Base-by-base conservation (phyloP, 2,888 invertebrate genomes). In the Diarsia rubi region DNA sequence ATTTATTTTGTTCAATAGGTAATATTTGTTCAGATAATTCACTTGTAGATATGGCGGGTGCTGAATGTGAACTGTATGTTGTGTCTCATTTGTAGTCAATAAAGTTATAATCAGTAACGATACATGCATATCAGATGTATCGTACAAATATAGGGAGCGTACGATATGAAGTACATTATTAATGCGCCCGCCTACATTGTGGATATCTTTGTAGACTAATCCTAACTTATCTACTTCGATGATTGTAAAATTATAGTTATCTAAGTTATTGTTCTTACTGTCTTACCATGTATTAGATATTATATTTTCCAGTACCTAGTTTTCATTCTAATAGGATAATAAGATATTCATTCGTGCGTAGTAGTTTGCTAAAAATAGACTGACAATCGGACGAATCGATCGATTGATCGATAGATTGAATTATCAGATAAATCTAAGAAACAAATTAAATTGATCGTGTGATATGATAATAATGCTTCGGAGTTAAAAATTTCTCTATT, bases 201-300 rank as follows among this genome's bases (percentile, higher is more conserved):
- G 59, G 42, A 60, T 80, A 83, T 85, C 82, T 73, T 54, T 67
- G 45, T 78, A 67, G 68, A 76, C 78, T 86, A 84, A 84, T 84
- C 82, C 76, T 16, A 57, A 70, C 64, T 81, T 75, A 85, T 85
- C 85, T 73, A 42, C 52, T 37, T 16, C 42, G 37, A 52, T 67
- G 60, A 75, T 83, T 79, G 45, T 73, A 71, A 74, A 78, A 76
- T 69, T 47, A 62, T 49, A 31, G 49, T 78, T 66, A 69, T 72
- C 68, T 21, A n/a, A 65, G 21, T 47, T 31, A 45, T 66, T 21
- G 65, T 69, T 66, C 19, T 42, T 57, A 42, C 16, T 47, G 31
- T 24, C 37, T 16, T 49, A 57, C 1, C 49, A 8, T 47, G n/a
- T 24, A 67, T 45, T 65, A 42, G 19, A 57, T 54, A 67, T 54